phyloP scores from a whole-genome alignment of 2,113 vertebrate genomes.

The Zootoca vivipara region DNA sequence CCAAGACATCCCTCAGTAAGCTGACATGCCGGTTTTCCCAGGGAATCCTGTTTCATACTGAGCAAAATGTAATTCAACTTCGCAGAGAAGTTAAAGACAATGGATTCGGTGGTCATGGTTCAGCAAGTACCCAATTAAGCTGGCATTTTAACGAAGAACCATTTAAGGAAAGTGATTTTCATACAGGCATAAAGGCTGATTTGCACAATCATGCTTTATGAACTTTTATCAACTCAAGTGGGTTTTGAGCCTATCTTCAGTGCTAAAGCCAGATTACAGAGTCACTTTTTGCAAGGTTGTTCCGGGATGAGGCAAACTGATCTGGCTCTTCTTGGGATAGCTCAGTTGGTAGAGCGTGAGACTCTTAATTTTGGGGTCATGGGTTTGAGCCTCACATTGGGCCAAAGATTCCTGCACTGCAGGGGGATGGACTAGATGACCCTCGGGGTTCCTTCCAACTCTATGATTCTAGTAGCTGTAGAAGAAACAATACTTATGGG shows the following conservation, averaged over 20 bases:
- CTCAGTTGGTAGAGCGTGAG: too few relatives aligned
- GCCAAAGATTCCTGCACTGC: too few relatives aligned
- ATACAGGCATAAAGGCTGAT: neutral
- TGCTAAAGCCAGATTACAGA: neutral
- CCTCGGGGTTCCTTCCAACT: too few relatives aligned
- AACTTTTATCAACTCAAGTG: neutral
- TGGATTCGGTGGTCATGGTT: slow-evolving; percentile 11
- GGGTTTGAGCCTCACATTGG: too few relatives aligned
- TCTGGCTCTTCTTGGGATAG: too few relatives aligned
- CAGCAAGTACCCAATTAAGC: neutral
- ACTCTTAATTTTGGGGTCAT: too few relatives aligned
- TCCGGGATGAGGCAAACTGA: too few relatives aligned
- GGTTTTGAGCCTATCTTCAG: neutral
- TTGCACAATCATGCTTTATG: neutral
- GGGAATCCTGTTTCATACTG: slow-evolving; percentile 18
- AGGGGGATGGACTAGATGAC: too few relatives aligned
- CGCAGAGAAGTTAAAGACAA: neutral
- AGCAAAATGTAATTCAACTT: slow-evolving; percentile 35
- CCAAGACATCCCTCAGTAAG: slow-evolving; percentile 41
- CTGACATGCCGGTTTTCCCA: slow-evolving; percentile 12
- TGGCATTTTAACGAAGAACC: neutral
- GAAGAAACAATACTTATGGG: neutral
- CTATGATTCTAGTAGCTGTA: neutral
- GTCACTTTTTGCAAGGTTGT: too few relatives aligned
- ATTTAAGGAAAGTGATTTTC: neutral